These are phyloP conservation scores for Pygmarrhopalites habei DNA, from an alignment of 1,140 invertebrate species.

Conservation along the genomic window DNA sequence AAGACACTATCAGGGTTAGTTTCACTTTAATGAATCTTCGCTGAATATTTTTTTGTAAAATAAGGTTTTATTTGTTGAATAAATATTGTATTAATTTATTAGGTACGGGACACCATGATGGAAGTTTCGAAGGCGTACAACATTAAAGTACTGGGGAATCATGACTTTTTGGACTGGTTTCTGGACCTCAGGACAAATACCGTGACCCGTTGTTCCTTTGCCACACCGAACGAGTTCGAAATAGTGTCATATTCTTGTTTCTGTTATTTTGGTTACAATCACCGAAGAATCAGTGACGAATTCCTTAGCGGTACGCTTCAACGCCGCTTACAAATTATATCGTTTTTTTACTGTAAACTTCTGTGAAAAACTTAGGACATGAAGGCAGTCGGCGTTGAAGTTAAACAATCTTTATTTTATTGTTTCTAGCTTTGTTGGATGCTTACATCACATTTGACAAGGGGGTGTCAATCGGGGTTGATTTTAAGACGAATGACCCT, in stretches of 20 bases:
- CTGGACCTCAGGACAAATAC: slow-evolving; percentile 1
- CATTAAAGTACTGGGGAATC: slow-evolving; percentile 13
- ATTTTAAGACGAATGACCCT: slow-evolving; percentile 62
- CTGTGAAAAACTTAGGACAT: too few relatives aligned
- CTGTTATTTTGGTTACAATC: slow-evolving; percentile 22
- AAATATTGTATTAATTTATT: too few relatives aligned
- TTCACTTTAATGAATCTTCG: too few relatives aligned
- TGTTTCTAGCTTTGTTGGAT: slow-evolving; percentile 55
- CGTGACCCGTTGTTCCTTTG: slow-evolving; percentile 21
- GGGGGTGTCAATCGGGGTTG: slow-evolving; percentile 57
- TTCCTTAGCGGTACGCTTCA: neutral
- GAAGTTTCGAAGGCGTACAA: slow-evolving; percentile 1
- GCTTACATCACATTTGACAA: slow-evolving; percentile 63
- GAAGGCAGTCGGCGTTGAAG: too few relatives aligned
- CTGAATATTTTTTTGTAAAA: neutral
- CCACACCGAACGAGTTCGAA: neutral
- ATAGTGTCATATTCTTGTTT: slow-evolving; percentile 26
- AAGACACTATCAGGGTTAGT: slow-evolving; percentile 14
- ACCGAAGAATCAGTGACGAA: slow-evolving; percentile 8
- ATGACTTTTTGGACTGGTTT: slow-evolving; percentile 25
- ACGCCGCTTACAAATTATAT: neutral
- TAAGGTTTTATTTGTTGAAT: too few relatives aligned
- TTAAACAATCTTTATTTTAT: neutral
- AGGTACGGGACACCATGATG: slow-evolving; percentile 6
- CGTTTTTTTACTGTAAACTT: too few relatives aligned